Evolutionary conservation across 2,888 invertebrate genomes (phyloP), one percentile per base, ranked within the genome.

Genomic region (Trachelus stipa): DNA sequence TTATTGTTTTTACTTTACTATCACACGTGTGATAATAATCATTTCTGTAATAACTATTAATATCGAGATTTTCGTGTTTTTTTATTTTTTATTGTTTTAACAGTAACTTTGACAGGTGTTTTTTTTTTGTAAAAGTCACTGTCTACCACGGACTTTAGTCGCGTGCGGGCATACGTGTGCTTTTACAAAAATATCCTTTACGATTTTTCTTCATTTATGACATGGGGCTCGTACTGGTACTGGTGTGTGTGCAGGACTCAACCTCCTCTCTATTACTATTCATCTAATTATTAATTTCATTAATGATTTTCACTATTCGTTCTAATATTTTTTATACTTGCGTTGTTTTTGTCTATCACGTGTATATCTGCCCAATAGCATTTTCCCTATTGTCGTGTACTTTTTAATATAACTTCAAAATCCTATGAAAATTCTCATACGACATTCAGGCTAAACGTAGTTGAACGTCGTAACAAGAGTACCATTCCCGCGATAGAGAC

Each of bases 201-300:
- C n/a, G 37, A 80, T 81, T 71, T 77, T 81, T 82, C 81, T 80
- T 79, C 79, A 76, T 78, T 81, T 81, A 78, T 83, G 78, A 83
- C 81, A 82, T 84, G 84, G 86, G 88, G 87, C 87, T 88, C 87
- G 85, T 86, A 85, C 80, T 82, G 87, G 84, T 85, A 85, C 81
- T 82, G 83, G 83, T 81, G 82, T 83, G 85, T 82, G 85, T 84
- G 83, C 83, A 86, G 87, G 87, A 88, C 87, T 88, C 88, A 82
- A 76, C 79, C 77, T 77, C 81, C 81, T 81, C 83, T 80, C 82
- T 81, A 77, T 78, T 79, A 83, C 83, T 83, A 34, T 74, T 74
- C 74, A 34, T 35, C 74, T 74, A 81, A 86, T 86, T 81, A 84
- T 85, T 86, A 84, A 86, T 85, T 81, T 79, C 75, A 83, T 82